phyloP scores from a whole-genome alignment of 2,113 vertebrate genomes.

The Ctenodactylus gundi region DNA sequence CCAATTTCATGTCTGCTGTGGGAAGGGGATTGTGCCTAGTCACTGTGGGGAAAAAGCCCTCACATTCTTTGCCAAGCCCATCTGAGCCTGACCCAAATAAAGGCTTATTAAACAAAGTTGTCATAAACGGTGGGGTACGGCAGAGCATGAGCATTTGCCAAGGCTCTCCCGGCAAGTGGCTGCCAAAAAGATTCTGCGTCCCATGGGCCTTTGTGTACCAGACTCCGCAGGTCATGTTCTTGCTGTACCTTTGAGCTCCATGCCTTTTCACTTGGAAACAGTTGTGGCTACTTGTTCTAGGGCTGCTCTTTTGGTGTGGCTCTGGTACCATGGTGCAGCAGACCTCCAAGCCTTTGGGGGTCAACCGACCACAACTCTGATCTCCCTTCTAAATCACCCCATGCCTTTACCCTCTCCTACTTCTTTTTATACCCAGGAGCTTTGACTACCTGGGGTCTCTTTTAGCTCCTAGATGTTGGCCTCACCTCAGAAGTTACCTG shows the following conservation, averaged over 20 bases:
- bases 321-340: neutral
- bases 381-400: neutral
- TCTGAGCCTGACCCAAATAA: neutral
- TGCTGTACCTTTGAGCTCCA: neutral
- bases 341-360: neutral
- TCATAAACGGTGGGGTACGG: neutral
- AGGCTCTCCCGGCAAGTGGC: fast-evolving
- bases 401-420: neutral
- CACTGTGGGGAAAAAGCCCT: too few relatives aligned
- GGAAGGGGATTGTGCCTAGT: too few relatives aligned
- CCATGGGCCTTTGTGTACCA: neutral
- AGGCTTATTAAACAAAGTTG: too few relatives aligned
- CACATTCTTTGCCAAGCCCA: neutral
- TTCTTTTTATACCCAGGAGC: too few relatives aligned
- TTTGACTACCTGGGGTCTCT: neutral
- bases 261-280: neutral
- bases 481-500: neutral
- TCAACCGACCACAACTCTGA: neutral
- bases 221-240: neutral
- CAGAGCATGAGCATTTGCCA: neutral
- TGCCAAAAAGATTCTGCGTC: too few relatives aligned
- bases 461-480: neutral
- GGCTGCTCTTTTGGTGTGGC: neutral
- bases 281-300: conserved; percentile 14
- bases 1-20: too few relatives aligned